phyloP scores from a whole-genome alignment of 2,113 vertebrate species.

The Eudyptes chrysolophus region DNA sequence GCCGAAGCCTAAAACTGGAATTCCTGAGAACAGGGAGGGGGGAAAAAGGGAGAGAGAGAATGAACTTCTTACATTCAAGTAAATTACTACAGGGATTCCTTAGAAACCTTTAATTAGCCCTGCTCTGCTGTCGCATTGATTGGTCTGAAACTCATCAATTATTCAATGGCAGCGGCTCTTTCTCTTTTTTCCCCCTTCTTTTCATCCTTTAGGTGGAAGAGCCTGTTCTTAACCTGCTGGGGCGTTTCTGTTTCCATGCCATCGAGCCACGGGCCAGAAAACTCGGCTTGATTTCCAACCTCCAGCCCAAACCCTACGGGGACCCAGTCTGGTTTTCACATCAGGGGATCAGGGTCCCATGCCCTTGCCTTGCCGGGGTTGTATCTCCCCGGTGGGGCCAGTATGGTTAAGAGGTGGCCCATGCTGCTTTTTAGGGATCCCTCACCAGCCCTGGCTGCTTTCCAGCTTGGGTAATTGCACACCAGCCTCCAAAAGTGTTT shows the following conservation, averaged over 20 bases:
- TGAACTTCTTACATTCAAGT: constrained; percentile 83
- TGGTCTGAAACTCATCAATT: constrained; percentile 92
- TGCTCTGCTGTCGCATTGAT: constrained; percentile 86
- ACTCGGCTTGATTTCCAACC: neutral
- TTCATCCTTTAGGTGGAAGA: constrained; percentile 69
- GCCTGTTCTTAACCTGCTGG: constrained; percentile 36
- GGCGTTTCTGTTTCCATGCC: constrained; percentile 50
- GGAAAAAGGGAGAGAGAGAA: constrained; percentile 74
- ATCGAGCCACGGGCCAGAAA: neutral
- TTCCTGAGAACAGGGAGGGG: constrained; percentile 76
- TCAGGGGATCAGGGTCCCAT: rapidly evolving
- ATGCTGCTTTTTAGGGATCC: neutral
- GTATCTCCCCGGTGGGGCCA: too few relatives aligned
- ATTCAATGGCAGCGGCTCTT: constrained; percentile 77
- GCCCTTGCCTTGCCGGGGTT: neutral
- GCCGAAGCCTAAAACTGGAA: constrained; percentile 84
- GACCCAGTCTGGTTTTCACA: neutral
- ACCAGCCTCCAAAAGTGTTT: neutral
- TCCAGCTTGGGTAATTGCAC: neutral
- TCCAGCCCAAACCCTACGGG: neutral
- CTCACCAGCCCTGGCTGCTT: neutral
- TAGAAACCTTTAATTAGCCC: constrained; percentile 98
- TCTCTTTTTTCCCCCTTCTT: constrained; percentile 14
- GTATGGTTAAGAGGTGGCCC: rapidly evolving
- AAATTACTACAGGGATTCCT: constrained; percentile 91